A percentile compares a stretch with the other conserved stretches of the same genome.
These are phyloP conservation scores for Drosophila percnosoma DNA, from an alignment of 2,888 invertebrate genomes.

Conservation along the genomic window DNA sequence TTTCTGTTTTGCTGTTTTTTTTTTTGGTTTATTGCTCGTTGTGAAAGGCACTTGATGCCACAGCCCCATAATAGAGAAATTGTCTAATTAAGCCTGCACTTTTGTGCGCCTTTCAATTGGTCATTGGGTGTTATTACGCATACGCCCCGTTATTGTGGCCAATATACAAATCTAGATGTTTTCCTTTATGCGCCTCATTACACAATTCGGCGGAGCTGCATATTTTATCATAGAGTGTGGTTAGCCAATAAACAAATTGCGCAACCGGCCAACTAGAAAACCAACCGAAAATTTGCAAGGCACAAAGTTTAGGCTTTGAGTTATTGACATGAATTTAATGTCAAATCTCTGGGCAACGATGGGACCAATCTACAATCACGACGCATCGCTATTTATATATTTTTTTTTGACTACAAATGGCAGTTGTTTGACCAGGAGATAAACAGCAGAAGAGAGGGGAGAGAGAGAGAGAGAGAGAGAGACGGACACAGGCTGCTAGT, in stretches of 20 bases:
- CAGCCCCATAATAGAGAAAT: constrained; percentile 71
- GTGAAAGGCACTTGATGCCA: constrained; percentile 61
- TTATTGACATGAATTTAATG: constrained; percentile 58
- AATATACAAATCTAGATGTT: constrained; percentile 23
- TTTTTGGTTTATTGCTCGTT: constrained; percentile 30
- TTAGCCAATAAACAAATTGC: constrained; percentile 9
- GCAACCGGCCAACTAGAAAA: constrained; percentile 24
- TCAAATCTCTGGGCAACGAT: constrained; percentile 62
- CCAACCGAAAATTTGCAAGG: constrained; percentile 7
- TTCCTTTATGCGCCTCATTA: constrained; percentile 45
- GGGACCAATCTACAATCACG: constrained; percentile 30
- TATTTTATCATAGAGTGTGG: constrained; percentile 30
- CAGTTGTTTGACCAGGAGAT: constrained; percentile 5
- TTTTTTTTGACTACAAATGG: constrained; percentile 8
- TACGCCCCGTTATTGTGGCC: constrained; percentile 55
- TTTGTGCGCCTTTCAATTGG: constrained; percentile 53
- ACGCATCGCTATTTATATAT: constrained; percentile 38
- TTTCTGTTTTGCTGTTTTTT: constrained; percentile 1
- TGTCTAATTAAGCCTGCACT: constrained; percentile 68
- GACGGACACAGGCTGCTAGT: constrained; percentile 12
- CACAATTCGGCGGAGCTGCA: constrained; percentile 48
- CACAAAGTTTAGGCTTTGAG: constrained; percentile 53
- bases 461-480: constrained; percentile 7
- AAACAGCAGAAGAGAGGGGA: not conserved
- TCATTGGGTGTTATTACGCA: constrained; percentile 63